Evolutionary conservation across 2,888 invertebrate genomes (phyloP).

Genomic region (Cryptus armator): DNA sequence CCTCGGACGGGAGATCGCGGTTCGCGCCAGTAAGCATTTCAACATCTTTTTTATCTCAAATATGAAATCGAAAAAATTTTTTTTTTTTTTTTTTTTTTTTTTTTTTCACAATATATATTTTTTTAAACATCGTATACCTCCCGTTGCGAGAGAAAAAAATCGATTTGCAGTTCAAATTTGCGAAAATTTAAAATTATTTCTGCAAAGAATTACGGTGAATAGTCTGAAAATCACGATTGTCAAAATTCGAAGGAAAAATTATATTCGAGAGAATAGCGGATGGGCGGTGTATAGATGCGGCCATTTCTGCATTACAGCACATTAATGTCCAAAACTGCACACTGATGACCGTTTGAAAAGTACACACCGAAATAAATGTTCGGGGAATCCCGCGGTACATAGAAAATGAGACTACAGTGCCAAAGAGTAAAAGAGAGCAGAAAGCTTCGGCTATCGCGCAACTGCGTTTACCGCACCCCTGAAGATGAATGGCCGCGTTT

Average conservation of each 20-base stretch:
- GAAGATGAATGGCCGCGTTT: conserved; percentile 73
- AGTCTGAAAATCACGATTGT: too few species aligned
- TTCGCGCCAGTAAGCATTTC: conserved; percentile 93
- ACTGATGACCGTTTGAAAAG: conserved; percentile 45
- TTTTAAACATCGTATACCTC: not conserved
- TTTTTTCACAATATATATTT: not conserved
- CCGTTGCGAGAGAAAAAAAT: too few species aligned
- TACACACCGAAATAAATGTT: conserved; percentile 50
- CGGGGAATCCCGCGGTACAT: not conserved
- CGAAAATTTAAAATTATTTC: too few species aligned
- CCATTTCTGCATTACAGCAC: conserved; percentile 9
- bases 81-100: not conserved
- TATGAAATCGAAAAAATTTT: not conserved
- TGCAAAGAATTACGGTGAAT: too few species aligned
- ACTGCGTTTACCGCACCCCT: conserved; percentile 70
- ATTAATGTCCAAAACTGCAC: conserved; percentile 34
- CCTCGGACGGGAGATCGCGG: conserved; percentile 94
- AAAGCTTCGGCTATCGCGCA: conserved; percentile 69
- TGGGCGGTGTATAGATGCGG: not conserved
- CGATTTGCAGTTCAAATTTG: too few species aligned
- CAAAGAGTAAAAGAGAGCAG: conserved; percentile 62
- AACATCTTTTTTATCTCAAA: not conserved
- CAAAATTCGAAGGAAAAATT: too few species aligned
- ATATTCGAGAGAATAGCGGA: too few species aligned
- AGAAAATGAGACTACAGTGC: conserved; percentile 34